These are phyloP conservation scores for Ommatoiulus sabulosus DNA, from an alignment of 2,888 invertebrate species.

Conservation along the genomic window DNA sequence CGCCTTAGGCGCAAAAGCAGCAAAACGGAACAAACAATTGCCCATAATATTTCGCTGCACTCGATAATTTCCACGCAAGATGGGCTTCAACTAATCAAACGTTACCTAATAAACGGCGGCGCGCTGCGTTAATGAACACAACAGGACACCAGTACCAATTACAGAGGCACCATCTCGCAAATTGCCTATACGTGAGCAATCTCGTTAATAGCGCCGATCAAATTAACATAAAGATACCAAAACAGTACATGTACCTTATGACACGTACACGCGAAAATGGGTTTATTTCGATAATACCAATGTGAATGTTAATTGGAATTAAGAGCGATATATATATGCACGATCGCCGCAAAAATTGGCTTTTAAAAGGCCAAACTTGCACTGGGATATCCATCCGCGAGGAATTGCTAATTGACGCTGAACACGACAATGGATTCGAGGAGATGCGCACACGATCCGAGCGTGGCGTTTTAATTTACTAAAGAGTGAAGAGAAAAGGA, in stretches of 20 bases:
- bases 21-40: not conserved
- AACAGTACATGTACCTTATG: not conserved
- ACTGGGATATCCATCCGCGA: not conserved
- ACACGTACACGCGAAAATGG: not conserved
- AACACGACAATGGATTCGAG: not conserved
- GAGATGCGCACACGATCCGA: not conserved
- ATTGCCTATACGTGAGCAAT: not conserved
- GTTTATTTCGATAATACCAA: not conserved
- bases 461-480: not conserved
- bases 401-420: not conserved
- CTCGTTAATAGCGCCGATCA: not conserved
- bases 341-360: not conserved
- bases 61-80: not conserved
- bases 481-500: not conserved
- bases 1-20: not conserved
- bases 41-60: not conserved
- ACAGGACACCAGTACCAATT: not conserved
- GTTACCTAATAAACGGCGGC: not conserved
- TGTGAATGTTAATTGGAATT: not conserved
- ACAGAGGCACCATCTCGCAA: not conserved
- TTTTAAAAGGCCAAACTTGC: not conserved
- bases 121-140: not conserved
- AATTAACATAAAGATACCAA: not conserved
- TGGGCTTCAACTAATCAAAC: not conserved
- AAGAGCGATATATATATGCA: not conserved